Evolutionary conservation across 2,797 vertebrate species (phyloP).

Genomic region (Peromyscus attwateri): DNA sequence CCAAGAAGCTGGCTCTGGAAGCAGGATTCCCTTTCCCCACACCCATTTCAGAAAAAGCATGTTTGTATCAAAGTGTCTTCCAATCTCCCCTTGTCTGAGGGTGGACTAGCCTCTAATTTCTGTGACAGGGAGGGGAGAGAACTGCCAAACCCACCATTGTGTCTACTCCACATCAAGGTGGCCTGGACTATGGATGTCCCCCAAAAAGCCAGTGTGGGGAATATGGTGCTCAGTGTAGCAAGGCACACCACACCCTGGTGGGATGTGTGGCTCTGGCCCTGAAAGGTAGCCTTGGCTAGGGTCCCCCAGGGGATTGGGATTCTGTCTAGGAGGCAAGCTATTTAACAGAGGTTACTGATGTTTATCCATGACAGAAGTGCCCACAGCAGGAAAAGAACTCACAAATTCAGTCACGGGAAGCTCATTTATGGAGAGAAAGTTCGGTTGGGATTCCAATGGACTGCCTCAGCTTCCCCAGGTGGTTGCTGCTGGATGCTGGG

Average conservation of each 20-base stretch:
- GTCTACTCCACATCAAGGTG: not conserved
- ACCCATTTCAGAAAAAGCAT: not conserved
- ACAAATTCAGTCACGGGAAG: not conserved
- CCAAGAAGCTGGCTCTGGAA: not conserved
- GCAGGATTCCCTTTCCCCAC: too few relatives aligned
- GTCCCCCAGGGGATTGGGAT: fast-evolving
- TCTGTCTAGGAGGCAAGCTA: not conserved
- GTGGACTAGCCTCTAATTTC: not conserved
- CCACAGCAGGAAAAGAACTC: not conserved
- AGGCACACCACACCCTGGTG: not conserved
- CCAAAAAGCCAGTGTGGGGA: fast-evolving
- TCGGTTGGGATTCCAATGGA: not conserved
- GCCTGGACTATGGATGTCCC: not conserved
- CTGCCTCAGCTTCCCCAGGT: not conserved
- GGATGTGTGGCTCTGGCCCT: not conserved
- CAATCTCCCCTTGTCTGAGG: not conserved
- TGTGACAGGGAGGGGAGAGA: not conserved
- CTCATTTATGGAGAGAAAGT: not conserved
- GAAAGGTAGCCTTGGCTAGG: not conserved
- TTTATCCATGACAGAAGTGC: not conserved
- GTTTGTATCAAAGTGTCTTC: not conserved
- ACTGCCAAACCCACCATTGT: not conserved
- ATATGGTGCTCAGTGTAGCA: not conserved
- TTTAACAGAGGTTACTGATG: not conserved
- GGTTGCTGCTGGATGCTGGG: not conserved